Conservation (phyloP, 2,797 vertebrate species). For the Eulemur coronatus region DNA sequence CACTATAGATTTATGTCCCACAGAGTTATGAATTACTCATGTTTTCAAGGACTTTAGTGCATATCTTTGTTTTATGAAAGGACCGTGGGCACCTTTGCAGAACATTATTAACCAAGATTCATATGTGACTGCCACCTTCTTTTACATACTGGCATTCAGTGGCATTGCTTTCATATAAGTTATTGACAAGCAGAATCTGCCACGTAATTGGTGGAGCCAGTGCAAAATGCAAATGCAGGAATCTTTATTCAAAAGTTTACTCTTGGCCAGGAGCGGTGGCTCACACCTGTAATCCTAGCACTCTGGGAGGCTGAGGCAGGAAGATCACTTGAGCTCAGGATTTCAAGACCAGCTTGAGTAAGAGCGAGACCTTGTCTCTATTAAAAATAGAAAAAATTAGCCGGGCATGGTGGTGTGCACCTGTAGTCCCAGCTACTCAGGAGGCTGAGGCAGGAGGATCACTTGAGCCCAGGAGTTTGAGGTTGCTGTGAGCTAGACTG, state of each 20-base stretch:
- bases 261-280: fast-evolving
- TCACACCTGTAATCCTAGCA: too few relatives aligned
- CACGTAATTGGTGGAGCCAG: not conserved
- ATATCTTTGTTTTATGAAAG: not conserved
- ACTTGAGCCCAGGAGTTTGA: too few relatives aligned
- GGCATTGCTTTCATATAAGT: not conserved
- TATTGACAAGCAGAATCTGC: not conserved
- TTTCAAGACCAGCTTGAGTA: too few relatives aligned
- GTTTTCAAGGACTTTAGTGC: not conserved
- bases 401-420: too few relatives aligned
- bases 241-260: not conserved
- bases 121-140: not conserved
- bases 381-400: too few relatives aligned
- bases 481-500: too few relatives aligned
- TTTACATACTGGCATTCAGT: not conserved
- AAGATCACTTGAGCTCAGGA: too few relatives aligned
- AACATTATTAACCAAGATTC: not conserved
- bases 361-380: too few relatives aligned
- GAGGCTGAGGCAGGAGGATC: too few relatives aligned
- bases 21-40: not conserved
- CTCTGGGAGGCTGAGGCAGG: too few relatives aligned
- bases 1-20: not conserved
- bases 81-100: not conserved
- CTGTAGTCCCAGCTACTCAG: too few relatives aligned
- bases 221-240: not conserved